These are phyloP conservation scores for Phenganax subtilis DNA, from an alignment of 92 coral and sea anemone species.

Conservation along the genomic window DNA sequence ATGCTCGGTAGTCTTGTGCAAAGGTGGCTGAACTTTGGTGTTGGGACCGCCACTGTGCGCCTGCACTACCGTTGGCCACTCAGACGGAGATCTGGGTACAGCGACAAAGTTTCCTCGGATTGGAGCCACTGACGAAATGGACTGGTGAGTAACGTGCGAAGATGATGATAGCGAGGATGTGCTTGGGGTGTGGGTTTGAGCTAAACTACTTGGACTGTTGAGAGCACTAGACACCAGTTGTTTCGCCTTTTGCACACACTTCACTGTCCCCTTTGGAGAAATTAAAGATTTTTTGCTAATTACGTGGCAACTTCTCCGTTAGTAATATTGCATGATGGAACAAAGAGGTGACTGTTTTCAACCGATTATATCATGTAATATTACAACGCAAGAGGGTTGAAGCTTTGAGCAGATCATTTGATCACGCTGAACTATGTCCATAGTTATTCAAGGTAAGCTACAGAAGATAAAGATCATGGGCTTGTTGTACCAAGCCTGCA, in stretches of 20 bases:
- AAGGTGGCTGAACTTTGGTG: constrained; percentile 1
- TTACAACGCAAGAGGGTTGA: too few relatives aligned
- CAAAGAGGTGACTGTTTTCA: too few relatives aligned
- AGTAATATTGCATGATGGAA: too few relatives aligned
- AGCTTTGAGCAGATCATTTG: too few relatives aligned
- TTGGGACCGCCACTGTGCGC: constrained; percentile 56
- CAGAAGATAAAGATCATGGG: too few relatives aligned
- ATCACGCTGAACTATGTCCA: too few relatives aligned
- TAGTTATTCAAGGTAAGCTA: too few relatives aligned
- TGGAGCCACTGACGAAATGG: constrained; percentile 58
- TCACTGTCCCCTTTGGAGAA: constrained; percentile 72
- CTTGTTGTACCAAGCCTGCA: too few relatives aligned
- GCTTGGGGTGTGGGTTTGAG: constrained; percentile 60
- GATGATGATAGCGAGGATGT: constrained; percentile 58
- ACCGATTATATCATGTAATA: too few relatives aligned
- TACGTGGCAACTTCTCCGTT: too few relatives aligned
- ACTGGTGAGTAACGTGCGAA: constrained; percentile 53
- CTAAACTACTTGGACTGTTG: constrained; percentile 88
- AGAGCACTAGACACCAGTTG: constrained; percentile 91
- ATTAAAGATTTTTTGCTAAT: neutral
- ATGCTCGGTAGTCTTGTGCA: neutral
- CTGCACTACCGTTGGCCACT: constrained; percentile 97
- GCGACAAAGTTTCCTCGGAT: constrained; percentile 87
- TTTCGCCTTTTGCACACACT: constrained; percentile 93
- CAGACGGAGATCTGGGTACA: constrained; percentile 69